Evolutionary conservation across 2,113 vertebrate genomes (phyloP).

Genomic region (Bufo bufo): DNA sequence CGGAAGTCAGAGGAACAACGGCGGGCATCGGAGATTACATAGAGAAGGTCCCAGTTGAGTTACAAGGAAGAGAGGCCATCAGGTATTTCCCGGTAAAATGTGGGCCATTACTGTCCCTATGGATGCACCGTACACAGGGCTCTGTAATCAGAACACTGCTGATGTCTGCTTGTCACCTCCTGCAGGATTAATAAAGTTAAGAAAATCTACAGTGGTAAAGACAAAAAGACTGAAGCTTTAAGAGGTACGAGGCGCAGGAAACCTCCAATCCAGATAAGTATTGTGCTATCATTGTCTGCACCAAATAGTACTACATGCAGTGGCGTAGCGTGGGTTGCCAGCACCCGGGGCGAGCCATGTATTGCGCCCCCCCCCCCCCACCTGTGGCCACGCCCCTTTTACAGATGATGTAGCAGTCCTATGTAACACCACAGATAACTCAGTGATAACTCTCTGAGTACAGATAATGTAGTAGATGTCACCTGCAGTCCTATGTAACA

Average conservation of each 20-base stretch:
- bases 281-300: background rate
- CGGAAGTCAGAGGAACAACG: constrained; percentile 64
- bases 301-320: too few species aligned
- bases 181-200: constrained; percentile 81
- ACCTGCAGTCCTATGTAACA: too few species aligned
- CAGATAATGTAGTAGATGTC: too few species aligned
- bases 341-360: too few species aligned
- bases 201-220: constrained; percentile 80
- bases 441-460: too few species aligned
- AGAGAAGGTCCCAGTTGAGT: constrained; percentile 79
- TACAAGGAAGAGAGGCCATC: constrained; percentile 87
- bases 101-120: too few species aligned
- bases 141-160: background rate
- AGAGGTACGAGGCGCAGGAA: constrained; percentile 71
- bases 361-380: too few species aligned
- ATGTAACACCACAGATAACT: too few species aligned
- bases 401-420: too few species aligned
- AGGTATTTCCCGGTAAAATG: constrained; percentile 78
- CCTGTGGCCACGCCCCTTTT: too few species aligned
- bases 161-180: background rate
- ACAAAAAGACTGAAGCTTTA: constrained; percentile 77
- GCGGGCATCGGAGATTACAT: constrained; percentile 62
- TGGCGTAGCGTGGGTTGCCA: too few species aligned
- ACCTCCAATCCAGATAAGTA: background rate
- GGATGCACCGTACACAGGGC: too few species aligned